Evolutionary conservation across 1,140 invertebrate genomes (phyloP).

Genomic region (Leptestheria dahalacensis): DNA sequence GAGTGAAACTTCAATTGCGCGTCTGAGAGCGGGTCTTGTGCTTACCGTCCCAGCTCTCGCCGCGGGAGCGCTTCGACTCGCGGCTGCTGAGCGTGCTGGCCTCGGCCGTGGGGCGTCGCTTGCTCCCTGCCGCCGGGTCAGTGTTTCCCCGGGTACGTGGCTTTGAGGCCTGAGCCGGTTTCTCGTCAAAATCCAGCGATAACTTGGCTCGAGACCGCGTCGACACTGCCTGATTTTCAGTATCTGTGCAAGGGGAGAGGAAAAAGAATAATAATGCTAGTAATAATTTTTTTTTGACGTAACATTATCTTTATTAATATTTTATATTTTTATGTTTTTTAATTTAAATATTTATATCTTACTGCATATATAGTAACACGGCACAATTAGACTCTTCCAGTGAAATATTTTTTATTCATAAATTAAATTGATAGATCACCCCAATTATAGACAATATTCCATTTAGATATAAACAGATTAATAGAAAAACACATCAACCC

Average conservation of each 20-base stretch:
- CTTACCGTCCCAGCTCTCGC: constrained; percentile 26
- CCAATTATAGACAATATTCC: no score
- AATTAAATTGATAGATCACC: no score
- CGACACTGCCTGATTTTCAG: background rate
- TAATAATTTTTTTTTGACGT: background rate
- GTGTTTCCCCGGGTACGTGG: background rate
- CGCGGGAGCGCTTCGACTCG: constrained; percentile 30
- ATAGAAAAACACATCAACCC: background rate
- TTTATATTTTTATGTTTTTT: background rate
- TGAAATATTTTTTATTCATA: no score
- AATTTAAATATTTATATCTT: background rate
- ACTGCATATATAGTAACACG: no score
- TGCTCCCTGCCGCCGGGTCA: background rate
- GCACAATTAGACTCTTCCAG: no score
- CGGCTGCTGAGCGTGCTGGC: constrained; percentile 29
- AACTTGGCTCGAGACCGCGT: background rate
- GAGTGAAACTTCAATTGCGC: background rate
- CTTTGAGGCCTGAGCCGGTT: background rate
- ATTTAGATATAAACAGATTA: background rate
- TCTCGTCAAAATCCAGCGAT: constrained; percentile 8
- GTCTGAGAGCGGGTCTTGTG: background rate
- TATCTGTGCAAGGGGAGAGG: background rate
- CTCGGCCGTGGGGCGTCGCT: constrained; percentile 25
- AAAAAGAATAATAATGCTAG: background rate
- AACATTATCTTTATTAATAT: background rate